phyloP scores from a whole-genome alignment of 2,113 vertebrate genomes.

The Hepsetus odoe region DNA sequence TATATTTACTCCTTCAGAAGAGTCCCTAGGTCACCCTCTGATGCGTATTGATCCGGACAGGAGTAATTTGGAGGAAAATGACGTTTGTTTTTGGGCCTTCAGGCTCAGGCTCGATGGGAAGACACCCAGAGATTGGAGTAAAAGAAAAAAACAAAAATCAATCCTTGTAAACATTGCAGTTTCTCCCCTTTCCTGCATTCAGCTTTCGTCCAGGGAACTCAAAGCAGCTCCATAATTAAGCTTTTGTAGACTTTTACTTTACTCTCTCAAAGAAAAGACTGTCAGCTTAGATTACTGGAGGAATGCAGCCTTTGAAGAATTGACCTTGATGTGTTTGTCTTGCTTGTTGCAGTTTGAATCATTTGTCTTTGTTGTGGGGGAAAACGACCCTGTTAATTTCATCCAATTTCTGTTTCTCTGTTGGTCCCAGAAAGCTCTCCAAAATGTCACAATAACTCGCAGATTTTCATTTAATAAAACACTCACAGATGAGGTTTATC shows the following conservation, averaged over 20 bases:
- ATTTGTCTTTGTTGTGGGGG: slow-evolving; percentile 9
- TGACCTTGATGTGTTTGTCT: slow-evolving; percentile 30
- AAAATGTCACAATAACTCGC: neutral
- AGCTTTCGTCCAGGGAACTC: neutral
- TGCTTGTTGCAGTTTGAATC: neutral
- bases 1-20: slow-evolving; percentile 45
- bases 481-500: no score
- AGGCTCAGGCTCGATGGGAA: slow-evolving; percentile 21
- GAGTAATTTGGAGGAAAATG: slow-evolving; percentile 53
- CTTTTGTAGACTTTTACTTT: slow-evolving; percentile 23
- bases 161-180: slow-evolving; percentile 44
- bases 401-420: neutral
- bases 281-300: slow-evolving; percentile 29
- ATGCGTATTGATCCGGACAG: slow-evolving; percentile 51
- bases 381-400: slow-evolving; percentile 23
- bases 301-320: slow-evolving; percentile 9
- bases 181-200: slow-evolving; percentile 1
- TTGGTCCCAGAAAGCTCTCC: neutral
- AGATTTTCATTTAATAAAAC: neutral
- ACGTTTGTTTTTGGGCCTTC: slow-evolving; percentile 47
- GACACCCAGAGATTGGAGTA: slow-evolving; percentile 25
- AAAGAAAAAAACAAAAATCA: slow-evolving; percentile 32
- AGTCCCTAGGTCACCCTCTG: slow-evolving; percentile 44
- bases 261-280: slow-evolving; percentile 23
- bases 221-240: slow-evolving; percentile 29